Evolutionary conservation across 2,888 invertebrate species (phyloP).

Genomic region (Trisateles emortualis): DNA sequence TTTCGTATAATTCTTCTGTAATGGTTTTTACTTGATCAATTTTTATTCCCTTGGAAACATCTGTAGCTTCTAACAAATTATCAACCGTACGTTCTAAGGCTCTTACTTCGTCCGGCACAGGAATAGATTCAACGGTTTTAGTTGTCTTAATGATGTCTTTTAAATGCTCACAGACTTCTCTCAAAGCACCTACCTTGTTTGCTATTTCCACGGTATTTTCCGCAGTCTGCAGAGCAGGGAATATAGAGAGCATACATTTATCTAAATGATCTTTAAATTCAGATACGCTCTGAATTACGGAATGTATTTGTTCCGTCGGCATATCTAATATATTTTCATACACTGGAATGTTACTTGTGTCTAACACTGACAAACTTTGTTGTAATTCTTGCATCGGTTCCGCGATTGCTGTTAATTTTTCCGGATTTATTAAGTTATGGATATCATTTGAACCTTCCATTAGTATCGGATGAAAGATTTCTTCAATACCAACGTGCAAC

Average conservation of each 20-base stretch:
- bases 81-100: constrained; percentile 58
- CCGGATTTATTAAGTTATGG: constrained; percentile 50
- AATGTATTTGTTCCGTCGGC: constrained; percentile 68
- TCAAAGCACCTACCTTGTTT: constrained; percentile 64
- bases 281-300: constrained; percentile 64
- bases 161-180: constrained; percentile 65
- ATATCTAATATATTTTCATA: constrained; percentile 74
- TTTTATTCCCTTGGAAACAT: constrained; percentile 62
- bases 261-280: constrained; percentile 70
- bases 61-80: constrained; percentile 63
- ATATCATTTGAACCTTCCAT: constrained; percentile 68
- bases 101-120: constrained; percentile 44
- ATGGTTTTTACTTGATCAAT: constrained; percentile 65
- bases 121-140: constrained; percentile 27
- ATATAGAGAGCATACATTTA: constrained; percentile 64
- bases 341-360: constrained; percentile 73
- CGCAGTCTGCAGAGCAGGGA: constrained; percentile 66
- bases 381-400: constrained; percentile 75
- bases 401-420: constrained; percentile 68
- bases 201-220: constrained; percentile 71
- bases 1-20: constrained; percentile 68
- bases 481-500: constrained; percentile 67
- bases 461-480: constrained; percentile 70
- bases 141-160: constrained; percentile 59
- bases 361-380: constrained; percentile 71